phyloP scores from a whole-genome alignment of 2,113 vertebrate genomes.

The Parotia lawesii region DNA sequence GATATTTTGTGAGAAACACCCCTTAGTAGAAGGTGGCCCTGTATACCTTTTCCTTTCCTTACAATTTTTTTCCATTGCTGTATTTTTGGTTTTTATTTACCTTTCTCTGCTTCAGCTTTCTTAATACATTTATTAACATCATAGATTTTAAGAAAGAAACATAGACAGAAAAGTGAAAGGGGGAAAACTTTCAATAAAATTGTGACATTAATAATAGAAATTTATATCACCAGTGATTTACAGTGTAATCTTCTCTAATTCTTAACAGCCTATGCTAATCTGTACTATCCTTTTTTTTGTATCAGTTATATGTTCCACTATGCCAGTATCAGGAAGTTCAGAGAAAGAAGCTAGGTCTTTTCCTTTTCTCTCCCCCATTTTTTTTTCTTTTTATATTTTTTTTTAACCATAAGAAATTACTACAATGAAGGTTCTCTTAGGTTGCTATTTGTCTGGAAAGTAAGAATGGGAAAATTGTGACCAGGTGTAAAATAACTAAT shows the following conservation, averaged over 20 bases:
- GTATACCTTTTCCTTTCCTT: not conserved
- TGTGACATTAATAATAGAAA: not conserved
- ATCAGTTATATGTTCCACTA: not conserved
- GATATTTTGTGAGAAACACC: not conserved
- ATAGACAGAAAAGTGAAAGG: not conserved
- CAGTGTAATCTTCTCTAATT: not conserved
- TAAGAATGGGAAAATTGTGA: not conserved
- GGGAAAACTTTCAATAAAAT: not conserved
- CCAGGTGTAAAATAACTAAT: not conserved
- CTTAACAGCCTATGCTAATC: not conserved
- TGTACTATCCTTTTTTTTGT: not conserved
- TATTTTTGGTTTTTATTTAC: not conserved
- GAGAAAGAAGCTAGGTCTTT: not conserved
- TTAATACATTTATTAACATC: not conserved
- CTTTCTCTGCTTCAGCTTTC: not conserved
- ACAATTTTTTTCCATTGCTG: rapidly evolving
- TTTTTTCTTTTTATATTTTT: not conserved
- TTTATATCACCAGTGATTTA: not conserved
- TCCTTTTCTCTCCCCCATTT: not conserved
- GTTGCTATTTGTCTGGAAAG: not conserved
- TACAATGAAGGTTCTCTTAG: not conserved
- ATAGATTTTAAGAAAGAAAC: not conserved
- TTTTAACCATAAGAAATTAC: not conserved
- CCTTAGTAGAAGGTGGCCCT: not conserved
- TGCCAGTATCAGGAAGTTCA: not conserved